phyloP scores from a whole-genome alignment of 1,140 invertebrate species.

The Lordiphosa clarofinis region DNA sequence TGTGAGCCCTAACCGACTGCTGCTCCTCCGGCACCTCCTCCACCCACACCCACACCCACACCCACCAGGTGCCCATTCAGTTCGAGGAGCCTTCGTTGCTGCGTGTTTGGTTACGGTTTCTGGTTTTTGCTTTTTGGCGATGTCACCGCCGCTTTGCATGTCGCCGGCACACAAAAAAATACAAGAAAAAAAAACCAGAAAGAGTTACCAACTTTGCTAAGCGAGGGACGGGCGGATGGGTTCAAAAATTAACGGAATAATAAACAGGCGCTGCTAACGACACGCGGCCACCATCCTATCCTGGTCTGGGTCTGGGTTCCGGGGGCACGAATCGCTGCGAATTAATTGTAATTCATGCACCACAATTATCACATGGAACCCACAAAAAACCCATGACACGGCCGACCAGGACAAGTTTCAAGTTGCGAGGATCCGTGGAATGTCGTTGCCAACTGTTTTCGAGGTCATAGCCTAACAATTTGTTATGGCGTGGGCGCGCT shows the following conservation, averaged over 20 bases:
- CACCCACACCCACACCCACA: background rate
- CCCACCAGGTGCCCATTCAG: slow-evolving; percentile 2
- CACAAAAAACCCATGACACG: slow-evolving; percentile 7
- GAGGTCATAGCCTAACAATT: slow-evolving; percentile 75
- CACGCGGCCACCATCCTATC: slow-evolving; percentile 26
- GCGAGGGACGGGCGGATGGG: background rate
- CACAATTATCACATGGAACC: slow-evolving; percentile 72
- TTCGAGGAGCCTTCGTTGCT: slow-evolving; percentile 6
- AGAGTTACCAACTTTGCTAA: slow-evolving; percentile 3
- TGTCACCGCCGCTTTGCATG: slow-evolving; percentile 71
- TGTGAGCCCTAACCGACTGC: background rate
- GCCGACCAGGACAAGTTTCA: background rate
- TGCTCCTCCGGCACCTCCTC: background rate
- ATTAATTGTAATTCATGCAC: slow-evolving; percentile 77
- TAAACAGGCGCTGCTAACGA: slow-evolving; percentile 77
- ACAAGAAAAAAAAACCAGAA: background rate
- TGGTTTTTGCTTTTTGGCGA: slow-evolving; percentile 57
- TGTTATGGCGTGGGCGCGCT: slow-evolving; percentile 36
- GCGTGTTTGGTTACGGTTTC: slow-evolving; percentile 23
- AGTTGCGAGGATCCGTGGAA: slow-evolving; percentile 4
- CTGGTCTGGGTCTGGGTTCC: slow-evolving; percentile 9
- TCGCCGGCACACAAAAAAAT: slow-evolving; percentile 25
- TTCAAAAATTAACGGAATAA: slow-evolving; percentile 71
- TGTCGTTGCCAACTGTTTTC: slow-evolving; percentile 66
- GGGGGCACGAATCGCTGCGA: slow-evolving; percentile 64